Evolutionary conservation across 1,140 invertebrate species (phyloP).

Genomic region (Sycophaga agraensis): DNA sequence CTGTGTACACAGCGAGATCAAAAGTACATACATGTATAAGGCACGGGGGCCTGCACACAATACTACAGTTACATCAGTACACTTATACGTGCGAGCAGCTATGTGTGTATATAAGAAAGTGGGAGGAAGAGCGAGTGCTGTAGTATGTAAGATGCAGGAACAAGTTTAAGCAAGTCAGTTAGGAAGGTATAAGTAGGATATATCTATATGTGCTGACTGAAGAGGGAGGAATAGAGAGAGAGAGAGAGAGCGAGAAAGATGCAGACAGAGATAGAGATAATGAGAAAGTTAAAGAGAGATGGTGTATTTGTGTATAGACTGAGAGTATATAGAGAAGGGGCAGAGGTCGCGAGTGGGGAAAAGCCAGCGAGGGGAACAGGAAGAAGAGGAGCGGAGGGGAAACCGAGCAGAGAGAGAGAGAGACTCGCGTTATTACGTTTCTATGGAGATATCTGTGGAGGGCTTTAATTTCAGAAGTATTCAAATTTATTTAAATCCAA

Average conservation of each 20-base stretch:
- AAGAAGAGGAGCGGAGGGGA: constrained; percentile 15
- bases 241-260: not conserved
- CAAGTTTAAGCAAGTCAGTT: too few species aligned
- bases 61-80: too few species aligned
- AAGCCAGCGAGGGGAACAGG: not conserved
- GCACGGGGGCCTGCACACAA: not conserved
- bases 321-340: not conserved
- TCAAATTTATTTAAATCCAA: constrained; percentile 57
- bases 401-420: constrained; percentile 30
- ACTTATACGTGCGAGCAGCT: too few species aligned
- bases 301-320: not conserved
- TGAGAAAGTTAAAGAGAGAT: not conserved
- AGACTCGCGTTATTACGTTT: constrained; percentile 50
- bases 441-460: constrained; percentile 52
- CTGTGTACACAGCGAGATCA: not conserved
- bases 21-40: not conserved
- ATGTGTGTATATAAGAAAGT: not conserved
- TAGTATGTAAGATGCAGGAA: not conserved
- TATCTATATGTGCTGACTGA: too few species aligned
- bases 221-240: not conserved
- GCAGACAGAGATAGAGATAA: not conserved
- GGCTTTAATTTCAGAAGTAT: constrained; percentile 57
- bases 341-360: not conserved
- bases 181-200: not conserved
- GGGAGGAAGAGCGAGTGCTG: not conserved